These are phyloP conservation scores for Ips typographus DNA, from an alignment of 1,140 invertebrate genomes.

Conservation along the genomic window DNA sequence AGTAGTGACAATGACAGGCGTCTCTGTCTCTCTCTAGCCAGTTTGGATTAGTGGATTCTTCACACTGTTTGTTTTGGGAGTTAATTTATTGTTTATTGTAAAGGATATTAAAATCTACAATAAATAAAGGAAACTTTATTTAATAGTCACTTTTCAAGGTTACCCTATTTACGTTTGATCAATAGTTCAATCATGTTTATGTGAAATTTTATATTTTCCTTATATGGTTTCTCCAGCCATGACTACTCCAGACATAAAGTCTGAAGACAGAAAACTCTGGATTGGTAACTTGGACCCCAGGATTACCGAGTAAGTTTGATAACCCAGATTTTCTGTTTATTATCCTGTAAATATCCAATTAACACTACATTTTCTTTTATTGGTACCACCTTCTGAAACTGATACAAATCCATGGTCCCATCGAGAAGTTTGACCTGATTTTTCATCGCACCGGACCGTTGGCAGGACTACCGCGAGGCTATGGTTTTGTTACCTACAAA, in stretches of 20 bases:
- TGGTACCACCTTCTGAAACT: conserved; percentile 93
- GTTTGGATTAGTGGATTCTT: too few species aligned
- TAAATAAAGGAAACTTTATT: too few species aligned
- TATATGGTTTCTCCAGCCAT: neutral
- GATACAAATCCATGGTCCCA: conserved; percentile 85
- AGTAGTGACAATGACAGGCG: too few species aligned
- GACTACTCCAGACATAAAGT: neutral
- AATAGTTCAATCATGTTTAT: too few species aligned
- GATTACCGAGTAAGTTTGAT: conserved; percentile 93
- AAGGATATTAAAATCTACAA: too few species aligned
- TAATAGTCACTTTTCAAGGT: too few species aligned
- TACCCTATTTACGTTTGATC: too few species aligned
- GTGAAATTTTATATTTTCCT: neutral
- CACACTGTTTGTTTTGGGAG: too few species aligned
- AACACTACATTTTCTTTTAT: conserved; percentile 56
- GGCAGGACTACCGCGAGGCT: conserved; percentile 86
- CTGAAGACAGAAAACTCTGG: conserved; percentile 77
- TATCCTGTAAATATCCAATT: too few species aligned
- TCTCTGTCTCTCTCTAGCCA: too few species aligned
- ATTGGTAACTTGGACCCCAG: conserved; percentile 85
- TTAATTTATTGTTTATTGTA: too few species aligned
- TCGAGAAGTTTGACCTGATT: conserved; percentile 92
- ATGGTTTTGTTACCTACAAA: conserved; percentile 88
- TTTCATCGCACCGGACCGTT: conserved; percentile 88
- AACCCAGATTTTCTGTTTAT: neutral